These are phyloP conservation scores for Oxyruncus cristatus DNA, from an alignment of 2,113 vertebrate species.

Conservation along the genomic window DNA sequence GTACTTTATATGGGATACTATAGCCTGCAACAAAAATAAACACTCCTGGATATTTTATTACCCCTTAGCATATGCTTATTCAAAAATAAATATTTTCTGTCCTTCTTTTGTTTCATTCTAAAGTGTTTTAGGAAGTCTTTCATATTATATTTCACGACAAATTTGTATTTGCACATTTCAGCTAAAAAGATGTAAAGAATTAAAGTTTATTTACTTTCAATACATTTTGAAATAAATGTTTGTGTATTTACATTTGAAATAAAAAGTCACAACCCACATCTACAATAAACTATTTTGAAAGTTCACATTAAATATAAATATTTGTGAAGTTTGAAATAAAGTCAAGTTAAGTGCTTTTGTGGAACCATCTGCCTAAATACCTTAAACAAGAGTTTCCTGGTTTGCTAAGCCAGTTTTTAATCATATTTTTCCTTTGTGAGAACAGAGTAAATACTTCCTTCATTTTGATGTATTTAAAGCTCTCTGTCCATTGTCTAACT, in stretches of 20 bases:
- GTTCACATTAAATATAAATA: neutral
- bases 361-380: neutral
- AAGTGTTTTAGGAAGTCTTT: neutral
- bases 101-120: neutral
- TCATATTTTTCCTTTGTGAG: neutral
- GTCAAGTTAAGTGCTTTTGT: neutral
- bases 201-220: neutral
- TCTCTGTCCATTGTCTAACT: neutral
- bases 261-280: neutral
- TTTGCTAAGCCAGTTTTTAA: neutral
- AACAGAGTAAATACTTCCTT: neutral
- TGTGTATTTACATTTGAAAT: neutral
- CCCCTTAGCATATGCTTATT: neutral
- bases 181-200: neutral
- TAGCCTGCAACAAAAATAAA: neutral
- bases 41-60: neutral
- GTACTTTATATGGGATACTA: neutral
- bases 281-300: neutral
- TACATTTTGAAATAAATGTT: neutral
- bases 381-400: neutral
- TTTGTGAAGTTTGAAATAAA: neutral
- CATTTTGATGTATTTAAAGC: neutral
- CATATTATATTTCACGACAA: neutral
- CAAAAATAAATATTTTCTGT: neutral
- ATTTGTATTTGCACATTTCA: neutral